A percentile compares a stretch with the other conserved stretches of the same genome.
Conservation (phyloP, 2,888 invertebrate genomes). For the Drosophila vallismaia region DNA sequence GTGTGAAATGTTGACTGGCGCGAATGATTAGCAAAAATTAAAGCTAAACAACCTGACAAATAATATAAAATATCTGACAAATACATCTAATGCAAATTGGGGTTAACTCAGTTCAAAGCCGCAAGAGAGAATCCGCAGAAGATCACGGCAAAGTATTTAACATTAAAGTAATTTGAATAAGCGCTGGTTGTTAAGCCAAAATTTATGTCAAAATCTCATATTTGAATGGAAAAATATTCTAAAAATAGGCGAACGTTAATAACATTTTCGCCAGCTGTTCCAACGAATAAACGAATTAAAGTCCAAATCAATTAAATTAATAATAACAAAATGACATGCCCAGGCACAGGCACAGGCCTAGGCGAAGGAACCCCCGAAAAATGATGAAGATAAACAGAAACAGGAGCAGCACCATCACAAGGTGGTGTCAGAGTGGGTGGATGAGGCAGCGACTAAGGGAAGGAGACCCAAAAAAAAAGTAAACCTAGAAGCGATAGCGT, state of each 20-base stretch:
- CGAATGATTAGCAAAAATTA: slow-evolving; percentile 63
- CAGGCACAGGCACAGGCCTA: slow-evolving; percentile 27
- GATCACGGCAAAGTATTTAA: slow-evolving; percentile 19
- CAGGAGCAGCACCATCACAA: slow-evolving; percentile 9
- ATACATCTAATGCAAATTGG: slow-evolving; percentile 39
- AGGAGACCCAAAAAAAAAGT: slow-evolving; percentile 17
- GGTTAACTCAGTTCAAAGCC: slow-evolving; percentile 38
- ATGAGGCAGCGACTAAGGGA: slow-evolving; percentile 17
- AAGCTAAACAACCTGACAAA: slow-evolving; percentile 58
- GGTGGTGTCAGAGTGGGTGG: slow-evolving; percentile 13
- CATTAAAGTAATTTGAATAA: slow-evolving; percentile 34
- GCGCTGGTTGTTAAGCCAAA: slow-evolving; percentile 36
- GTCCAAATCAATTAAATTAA: slow-evolving; percentile 70
- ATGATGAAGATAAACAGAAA: slow-evolving; percentile 39
- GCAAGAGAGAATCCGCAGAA: slow-evolving; percentile 2
- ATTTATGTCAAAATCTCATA: slow-evolving; percentile 24
- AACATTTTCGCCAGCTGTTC: slow-evolving; percentile 63
- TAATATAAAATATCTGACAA: slow-evolving; percentile 14
- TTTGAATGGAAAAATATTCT: slow-evolving; percentile 45
- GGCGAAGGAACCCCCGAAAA: slow-evolving; percentile 20
- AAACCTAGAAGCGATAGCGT: slow-evolving; percentile 48
- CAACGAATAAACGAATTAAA: slow-evolving; percentile 56
- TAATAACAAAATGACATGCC: slow-evolving; percentile 59
- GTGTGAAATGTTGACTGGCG: slow-evolving; percentile 47
- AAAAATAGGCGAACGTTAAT: slow-evolving; percentile 54